Conservation (phyloP, 64 coral and sea anemone species). For the Anthopleura sola region DNA sequence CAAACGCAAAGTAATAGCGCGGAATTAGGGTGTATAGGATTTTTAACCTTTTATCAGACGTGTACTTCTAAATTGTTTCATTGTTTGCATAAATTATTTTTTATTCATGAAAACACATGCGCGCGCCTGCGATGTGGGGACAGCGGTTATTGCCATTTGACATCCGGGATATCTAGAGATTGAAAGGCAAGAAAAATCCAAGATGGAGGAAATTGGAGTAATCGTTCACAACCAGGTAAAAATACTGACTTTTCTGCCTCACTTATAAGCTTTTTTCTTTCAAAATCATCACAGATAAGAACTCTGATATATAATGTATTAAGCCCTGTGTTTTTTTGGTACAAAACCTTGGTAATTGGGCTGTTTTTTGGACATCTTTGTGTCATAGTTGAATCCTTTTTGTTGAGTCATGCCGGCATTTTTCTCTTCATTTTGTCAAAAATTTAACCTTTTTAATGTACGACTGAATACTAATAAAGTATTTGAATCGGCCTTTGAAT, state of each 20-base stretch:
- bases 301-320: not conserved
- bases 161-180: slow-evolving; percentile 40
- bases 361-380: not conserved
- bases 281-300: not conserved
- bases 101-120: not conserved
- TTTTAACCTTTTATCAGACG: not conserved
- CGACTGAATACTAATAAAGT: not conserved
- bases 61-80: not conserved
- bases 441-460: not conserved
- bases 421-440: not conserved
- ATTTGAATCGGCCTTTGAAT: not conserved
- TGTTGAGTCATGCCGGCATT: not conserved
- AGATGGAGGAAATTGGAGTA: slow-evolving; percentile 90
- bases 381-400: not conserved
- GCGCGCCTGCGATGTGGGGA: not conserved
- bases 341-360: not conserved
- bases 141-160: not conserved
- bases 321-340: not conserved
- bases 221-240: slow-evolving; percentile 83
- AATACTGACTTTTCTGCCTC: not conserved
- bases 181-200: slow-evolving; percentile 40
- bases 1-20: not conserved
- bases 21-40: not conserved
- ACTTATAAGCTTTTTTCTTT: not conserved
- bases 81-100: too few species aligned